Evolutionary conservation across 2,888 invertebrate genomes (phyloP).

Genomic region (Watsonalla cultraria): DNA sequence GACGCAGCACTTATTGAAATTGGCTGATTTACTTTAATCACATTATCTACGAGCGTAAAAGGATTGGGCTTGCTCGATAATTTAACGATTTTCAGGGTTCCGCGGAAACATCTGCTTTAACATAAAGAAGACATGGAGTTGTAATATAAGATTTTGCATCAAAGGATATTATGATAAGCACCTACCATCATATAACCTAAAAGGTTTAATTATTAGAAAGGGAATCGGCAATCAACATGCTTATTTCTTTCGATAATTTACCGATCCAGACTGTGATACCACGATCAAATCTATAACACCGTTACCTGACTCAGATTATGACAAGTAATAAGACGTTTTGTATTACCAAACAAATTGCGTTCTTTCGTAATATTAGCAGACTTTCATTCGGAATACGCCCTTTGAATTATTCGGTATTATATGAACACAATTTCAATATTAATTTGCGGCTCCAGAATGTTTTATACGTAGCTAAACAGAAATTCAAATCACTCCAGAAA

Average conservation of each 20-base stretch:
- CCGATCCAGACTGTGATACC: too few relatives aligned
- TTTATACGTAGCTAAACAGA: background rate
- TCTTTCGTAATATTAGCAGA: too few relatives aligned
- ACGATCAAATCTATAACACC: too few relatives aligned
- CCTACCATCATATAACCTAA: too few relatives aligned
- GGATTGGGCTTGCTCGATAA: slow-evolving; percentile 40
- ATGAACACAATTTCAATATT: background rate
- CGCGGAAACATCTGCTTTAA: slow-evolving; percentile 4
- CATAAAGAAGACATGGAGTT: background rate
- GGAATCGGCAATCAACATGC: too few relatives aligned
- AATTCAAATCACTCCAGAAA: background rate
- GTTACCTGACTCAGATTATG: too few relatives aligned
- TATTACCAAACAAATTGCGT: too few relatives aligned
- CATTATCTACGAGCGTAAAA: slow-evolving; percentile 54
- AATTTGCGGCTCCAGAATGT: background rate
- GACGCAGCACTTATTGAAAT: slow-evolving; percentile 72
- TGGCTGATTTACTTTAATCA: slow-evolving; percentile 73
- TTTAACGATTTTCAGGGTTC: slow-evolving; percentile 33
- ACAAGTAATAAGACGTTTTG: too few relatives aligned
- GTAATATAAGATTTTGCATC: background rate
- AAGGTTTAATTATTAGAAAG: too few relatives aligned
- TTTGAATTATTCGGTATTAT: background rate
- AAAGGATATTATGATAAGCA: too few relatives aligned
- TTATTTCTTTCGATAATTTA: too few relatives aligned
- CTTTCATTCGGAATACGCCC: background rate